phyloP scores from a whole-genome alignment of 1,140 invertebrate genomes.

The Battus philenor region DNA sequence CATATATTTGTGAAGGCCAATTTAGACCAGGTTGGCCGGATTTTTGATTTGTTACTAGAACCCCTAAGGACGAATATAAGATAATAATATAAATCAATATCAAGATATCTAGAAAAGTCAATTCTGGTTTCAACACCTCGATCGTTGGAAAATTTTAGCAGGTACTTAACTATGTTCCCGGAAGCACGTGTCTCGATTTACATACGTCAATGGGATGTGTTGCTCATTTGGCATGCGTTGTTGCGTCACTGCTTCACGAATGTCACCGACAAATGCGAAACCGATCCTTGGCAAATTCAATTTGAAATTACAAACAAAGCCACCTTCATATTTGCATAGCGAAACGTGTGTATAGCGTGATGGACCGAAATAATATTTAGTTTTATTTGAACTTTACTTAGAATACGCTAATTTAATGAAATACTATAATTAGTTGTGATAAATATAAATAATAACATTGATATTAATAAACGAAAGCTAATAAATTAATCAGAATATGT shows the following conservation, averaged over 20 bases:
- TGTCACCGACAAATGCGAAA: slow-evolving; percentile 20
- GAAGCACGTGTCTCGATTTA: slow-evolving; percentile 47
- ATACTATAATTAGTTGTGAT: no score
- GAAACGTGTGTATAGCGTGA: neutral
- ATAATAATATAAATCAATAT: neutral
- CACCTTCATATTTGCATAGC: neutral
- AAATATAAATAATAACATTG: no score
- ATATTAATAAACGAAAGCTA: no score
- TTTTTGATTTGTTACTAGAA: neutral
- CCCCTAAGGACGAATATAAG: neutral
- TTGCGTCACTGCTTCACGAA: slow-evolving; percentile 27
- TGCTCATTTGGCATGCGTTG: slow-evolving; percentile 27
- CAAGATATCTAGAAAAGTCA: neutral
- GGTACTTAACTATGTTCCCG: slow-evolving; percentile 24
- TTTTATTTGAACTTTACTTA: no score
- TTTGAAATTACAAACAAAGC: slow-evolving; percentile 10
- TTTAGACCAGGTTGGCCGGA: neutral
- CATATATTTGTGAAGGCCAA: neutral
- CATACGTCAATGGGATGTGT: slow-evolving; percentile 39
- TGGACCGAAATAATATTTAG: neutral
- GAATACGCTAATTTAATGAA: no score
- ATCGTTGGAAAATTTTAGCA: slow-evolving; percentile 17
- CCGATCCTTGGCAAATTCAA: slow-evolving; percentile 8
- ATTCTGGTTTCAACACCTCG: slow-evolving; percentile 15
- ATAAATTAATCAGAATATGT: no score